These are phyloP conservation scores for Cepaea hortensis DNA, from an alignment of 2,888 invertebrate genomes.

Conservation along the genomic window DNA sequence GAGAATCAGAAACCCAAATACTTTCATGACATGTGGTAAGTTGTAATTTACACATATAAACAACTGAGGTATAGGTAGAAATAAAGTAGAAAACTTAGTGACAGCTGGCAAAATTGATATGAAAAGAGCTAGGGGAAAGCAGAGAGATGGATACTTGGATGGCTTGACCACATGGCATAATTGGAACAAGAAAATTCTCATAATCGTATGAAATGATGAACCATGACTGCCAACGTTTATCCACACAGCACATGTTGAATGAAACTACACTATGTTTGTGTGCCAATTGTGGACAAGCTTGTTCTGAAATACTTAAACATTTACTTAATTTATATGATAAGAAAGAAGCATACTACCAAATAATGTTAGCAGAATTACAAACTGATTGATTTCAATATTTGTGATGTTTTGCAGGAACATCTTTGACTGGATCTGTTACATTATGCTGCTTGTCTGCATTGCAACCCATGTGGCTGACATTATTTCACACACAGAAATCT, in stretches of 20 bases:
- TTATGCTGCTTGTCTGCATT: constrained; percentile 65
- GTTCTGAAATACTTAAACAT: background rate
- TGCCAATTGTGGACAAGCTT: too few species aligned
- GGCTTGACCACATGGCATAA: too few species aligned
- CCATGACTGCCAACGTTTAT: too few species aligned
- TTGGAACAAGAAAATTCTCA: too few species aligned
- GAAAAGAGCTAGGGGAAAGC: too few species aligned
- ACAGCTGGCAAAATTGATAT: too few species aligned
- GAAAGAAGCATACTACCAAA: background rate
- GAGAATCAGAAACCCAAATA: constrained; percentile 69
- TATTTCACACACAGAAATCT: constrained; percentile 58
- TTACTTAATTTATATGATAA: background rate
- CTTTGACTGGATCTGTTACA: constrained; percentile 75
- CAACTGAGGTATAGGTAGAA: background rate
- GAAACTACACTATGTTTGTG: too few species aligned
- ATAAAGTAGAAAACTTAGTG: background rate
- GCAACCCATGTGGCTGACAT: constrained; percentile 72
- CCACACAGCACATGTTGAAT: too few species aligned
- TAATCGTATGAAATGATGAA: too few species aligned
- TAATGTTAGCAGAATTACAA: too few species aligned
- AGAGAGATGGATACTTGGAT: too few species aligned
- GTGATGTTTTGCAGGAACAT: constrained; percentile 70
- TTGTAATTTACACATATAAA: background rate
- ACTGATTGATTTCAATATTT: background rate
- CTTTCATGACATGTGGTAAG: constrained; percentile 67